Evolutionary conservation across 2,113 vertebrate species (phyloP).

Genomic region (Malurus melanocephalus): DNA sequence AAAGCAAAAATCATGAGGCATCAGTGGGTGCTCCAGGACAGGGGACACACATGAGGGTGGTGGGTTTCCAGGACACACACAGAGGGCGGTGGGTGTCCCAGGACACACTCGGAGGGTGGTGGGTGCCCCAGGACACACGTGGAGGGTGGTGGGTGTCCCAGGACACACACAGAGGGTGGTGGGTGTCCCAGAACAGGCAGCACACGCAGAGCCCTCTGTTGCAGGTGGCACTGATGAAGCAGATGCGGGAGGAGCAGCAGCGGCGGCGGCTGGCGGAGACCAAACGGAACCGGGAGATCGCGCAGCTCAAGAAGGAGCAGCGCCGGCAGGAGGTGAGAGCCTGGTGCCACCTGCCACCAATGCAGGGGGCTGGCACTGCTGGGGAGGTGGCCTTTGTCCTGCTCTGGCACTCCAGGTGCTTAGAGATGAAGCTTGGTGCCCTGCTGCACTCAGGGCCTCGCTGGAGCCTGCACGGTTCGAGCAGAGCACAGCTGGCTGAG

Average conservation of each 20-base stretch:
- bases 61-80: too few relatives aligned
- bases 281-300: conserved; percentile 92
- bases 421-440: background rate
- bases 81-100: too few relatives aligned
- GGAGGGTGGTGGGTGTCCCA: background rate
- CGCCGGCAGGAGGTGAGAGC: conserved; percentile 74
- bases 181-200: background rate
- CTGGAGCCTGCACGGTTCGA: accelerated
- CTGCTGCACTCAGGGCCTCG: background rate
- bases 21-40: too few relatives aligned
- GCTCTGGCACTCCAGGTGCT: background rate
- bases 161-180: background rate
- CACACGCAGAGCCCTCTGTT: accelerated
- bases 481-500: background rate
- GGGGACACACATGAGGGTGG: too few relatives aligned
- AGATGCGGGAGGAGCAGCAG: conserved; percentile 97
- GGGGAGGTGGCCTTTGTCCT: background rate
- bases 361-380: background rate
- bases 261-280: conserved; percentile 88
- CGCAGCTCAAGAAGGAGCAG: conserved; percentile 95
- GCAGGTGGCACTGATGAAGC: conserved; percentile 94
- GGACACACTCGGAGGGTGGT: too few relatives aligned
- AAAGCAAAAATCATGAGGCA: too few relatives aligned
- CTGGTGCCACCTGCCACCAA: accelerated
- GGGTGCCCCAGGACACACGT: too few relatives aligned